Base-by-base conservation (phyloP, 2,888 invertebrate species). In the Acanthosepion esculentum region DNA sequence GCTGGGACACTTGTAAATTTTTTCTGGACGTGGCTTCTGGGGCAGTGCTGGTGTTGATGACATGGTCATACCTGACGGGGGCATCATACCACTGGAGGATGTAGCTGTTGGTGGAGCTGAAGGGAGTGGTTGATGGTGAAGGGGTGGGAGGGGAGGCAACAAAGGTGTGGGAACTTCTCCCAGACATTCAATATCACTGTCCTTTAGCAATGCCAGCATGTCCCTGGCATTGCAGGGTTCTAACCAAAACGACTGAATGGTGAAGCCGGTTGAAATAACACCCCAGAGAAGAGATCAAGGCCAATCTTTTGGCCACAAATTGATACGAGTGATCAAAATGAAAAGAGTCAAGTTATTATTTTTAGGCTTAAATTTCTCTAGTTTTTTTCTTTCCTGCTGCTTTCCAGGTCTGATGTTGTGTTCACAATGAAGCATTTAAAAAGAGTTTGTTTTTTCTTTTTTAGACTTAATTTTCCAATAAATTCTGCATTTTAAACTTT, bases 121-220 rank as follows among this genome's bases (percentile, higher is more conserved):
- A 78, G 78, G 78, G 23, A 78, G 78, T n/a, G 78, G 78, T 78
- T 78, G 78, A n/a, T 78, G 78, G n/a, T 78, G 78, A n/a, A 78
- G n/a, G 10, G 78, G n/a, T 33, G 78, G 78, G n/a, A 78, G 78
- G 2, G 78, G 78, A 33, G 78, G 78, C n/a, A 78, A 23, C n/a
- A 78, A n/a, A 33, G 78, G 78, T 26, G 93, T n/a, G 20, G 48
- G 93, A 0, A 93, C 33, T 8, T 93, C 93, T 50, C 53, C 93
- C 29, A 93, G 10, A 50, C 93, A 93, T 53, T 50, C 93, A 53
- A 93, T 93, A n/a, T 93, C 93, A 93, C 48, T 93, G 10, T 93
- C 93, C 26, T 93, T 93, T 5, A 93, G 53, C 93, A 93, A 93
- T 48, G 93, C 93, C 93, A 93, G 53, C 93, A 93, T 93, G 53